Evolutionary conservation across 2,113 vertebrate genomes (phyloP).

Genomic region (Hyaena hyaena): DNA sequence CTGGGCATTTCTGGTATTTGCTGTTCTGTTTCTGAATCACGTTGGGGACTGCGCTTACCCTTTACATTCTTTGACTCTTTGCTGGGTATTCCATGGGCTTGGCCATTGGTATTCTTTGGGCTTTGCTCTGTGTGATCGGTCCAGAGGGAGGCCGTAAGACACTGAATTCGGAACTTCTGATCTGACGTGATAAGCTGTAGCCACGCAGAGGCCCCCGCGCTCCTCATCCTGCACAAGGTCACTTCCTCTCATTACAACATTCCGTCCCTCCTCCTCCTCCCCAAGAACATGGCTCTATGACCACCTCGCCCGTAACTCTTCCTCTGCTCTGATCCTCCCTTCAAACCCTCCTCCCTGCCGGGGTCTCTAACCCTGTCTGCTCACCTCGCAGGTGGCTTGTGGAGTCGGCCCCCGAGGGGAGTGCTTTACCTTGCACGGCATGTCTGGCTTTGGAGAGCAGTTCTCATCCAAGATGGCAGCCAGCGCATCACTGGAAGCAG

Average conservation of each 20-base stretch:
- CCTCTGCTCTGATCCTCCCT: not conserved
- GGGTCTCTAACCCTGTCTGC: not conserved
- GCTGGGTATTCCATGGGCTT: not conserved
- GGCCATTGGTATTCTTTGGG: accelerated
- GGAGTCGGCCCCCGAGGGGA: not conserved
- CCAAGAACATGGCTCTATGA: not conserved
- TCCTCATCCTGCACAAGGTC: no score
- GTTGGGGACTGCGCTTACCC: not conserved
- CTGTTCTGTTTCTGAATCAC: not conserved
- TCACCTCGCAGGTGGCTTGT: accelerated
- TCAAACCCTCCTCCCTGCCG: not conserved
- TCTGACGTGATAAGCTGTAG: not conserved
- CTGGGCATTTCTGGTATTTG: not conserved
- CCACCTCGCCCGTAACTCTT: no score
- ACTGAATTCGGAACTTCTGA: not conserved
- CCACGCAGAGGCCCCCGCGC: not conserved
- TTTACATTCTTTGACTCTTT: not conserved
- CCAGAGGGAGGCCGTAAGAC: not conserved
- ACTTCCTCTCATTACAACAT: accelerated
- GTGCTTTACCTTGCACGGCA: not conserved
- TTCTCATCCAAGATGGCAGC: accelerated
- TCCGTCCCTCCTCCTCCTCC: not conserved
- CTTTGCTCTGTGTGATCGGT: not conserved
- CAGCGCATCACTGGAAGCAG: accelerated
- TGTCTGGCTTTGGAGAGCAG: not conserved